A percentile compares a stretch with the other conserved stretches of the same genome.
These are phyloP conservation scores for Nautilus pompilius DNA, from an alignment of 1,140 invertebrate genomes.

Conservation along the genomic window DNA sequence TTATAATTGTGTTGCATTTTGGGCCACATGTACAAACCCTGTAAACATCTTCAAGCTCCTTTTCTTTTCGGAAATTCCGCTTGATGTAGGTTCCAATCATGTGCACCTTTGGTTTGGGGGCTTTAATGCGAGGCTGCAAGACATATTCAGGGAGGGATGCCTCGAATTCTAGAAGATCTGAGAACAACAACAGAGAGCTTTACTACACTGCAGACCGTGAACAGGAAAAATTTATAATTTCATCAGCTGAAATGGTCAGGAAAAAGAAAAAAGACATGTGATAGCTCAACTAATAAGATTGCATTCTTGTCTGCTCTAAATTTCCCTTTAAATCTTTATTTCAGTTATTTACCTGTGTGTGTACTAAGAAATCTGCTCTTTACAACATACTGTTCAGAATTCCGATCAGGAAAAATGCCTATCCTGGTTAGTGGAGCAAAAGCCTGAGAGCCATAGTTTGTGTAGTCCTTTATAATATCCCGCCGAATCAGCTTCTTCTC, in stretches of 20 bases:
- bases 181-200: not conserved
- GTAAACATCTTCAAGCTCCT: slow-evolving; percentile 51
- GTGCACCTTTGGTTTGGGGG: slow-evolving; percentile 43
- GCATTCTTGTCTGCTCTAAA: too few relatives aligned
- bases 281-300: too few relatives aligned
- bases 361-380: slow-evolving; percentile 49
- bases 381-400: slow-evolving; percentile 53
- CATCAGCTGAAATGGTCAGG: too few relatives aligned
- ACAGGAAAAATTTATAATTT: too few relatives aligned
- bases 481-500: slow-evolving; percentile 39
- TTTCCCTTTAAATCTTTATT: not conserved
- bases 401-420: slow-evolving; percentile 53
- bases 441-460: slow-evolving; percentile 44
- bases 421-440: slow-evolving; percentile 54
- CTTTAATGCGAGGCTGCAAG: slow-evolving; percentile 46
- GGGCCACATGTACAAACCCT: slow-evolving; percentile 39
- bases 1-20: too few relatives aligned
- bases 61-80: slow-evolving; percentile 50
- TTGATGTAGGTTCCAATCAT: slow-evolving; percentile 52
- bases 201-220: too few relatives aligned
- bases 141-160: slow-evolving; percentile 52
- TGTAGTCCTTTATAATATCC: slow-evolving; percentile 50
- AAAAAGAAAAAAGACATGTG: too few relatives aligned
- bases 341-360: slow-evolving; percentile 38
- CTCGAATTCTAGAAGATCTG: slow-evolving; percentile 52